phyloP scores from a whole-genome alignment of 92 coral and sea anemone species.

The Epizoanthus illoricatus region DNA sequence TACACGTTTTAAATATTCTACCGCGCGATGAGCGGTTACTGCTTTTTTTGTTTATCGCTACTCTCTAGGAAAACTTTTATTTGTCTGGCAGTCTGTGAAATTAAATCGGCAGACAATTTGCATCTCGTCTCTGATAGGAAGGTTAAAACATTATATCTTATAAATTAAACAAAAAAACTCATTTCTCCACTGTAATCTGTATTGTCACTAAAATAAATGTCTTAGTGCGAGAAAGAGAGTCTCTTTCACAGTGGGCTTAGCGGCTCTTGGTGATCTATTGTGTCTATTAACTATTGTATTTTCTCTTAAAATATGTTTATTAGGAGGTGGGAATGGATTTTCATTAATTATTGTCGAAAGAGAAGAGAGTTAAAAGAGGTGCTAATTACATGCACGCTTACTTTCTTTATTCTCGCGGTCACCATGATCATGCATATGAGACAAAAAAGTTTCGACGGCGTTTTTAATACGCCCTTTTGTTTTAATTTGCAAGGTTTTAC shows the following conservation, averaged over 20 bases:
- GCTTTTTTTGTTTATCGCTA: neutral
- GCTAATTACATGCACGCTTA: constrained; percentile 3
- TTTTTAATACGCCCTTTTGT: neutral
- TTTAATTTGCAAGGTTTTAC: neutral
- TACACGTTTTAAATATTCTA: neutral
- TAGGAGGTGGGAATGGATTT: neutral
- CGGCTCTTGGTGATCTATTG: neutral
- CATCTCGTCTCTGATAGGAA: neutral
- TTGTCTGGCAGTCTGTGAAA: neutral
- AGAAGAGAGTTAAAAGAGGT: neutral
- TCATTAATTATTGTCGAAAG: neutral
- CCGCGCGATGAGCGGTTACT: neutral
- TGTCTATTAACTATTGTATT: neutral
- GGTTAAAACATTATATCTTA: no score
- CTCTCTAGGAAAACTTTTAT: neutral
- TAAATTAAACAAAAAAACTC: neutral
- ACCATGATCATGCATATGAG: neutral
- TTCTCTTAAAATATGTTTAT: constrained; percentile 11
- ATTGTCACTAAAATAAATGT: neutral
- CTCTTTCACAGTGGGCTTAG: neutral
- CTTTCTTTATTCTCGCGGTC: constrained; percentile 9
- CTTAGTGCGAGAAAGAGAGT: neutral
- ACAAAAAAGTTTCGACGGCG: neutral
- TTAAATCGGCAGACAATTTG: constrained; percentile 10
- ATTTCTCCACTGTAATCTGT: neutral